These are phyloP conservation scores for Trachelus tabidus DNA, from an alignment of 2,888 invertebrate species.

Conservation along the genomic window DNA sequence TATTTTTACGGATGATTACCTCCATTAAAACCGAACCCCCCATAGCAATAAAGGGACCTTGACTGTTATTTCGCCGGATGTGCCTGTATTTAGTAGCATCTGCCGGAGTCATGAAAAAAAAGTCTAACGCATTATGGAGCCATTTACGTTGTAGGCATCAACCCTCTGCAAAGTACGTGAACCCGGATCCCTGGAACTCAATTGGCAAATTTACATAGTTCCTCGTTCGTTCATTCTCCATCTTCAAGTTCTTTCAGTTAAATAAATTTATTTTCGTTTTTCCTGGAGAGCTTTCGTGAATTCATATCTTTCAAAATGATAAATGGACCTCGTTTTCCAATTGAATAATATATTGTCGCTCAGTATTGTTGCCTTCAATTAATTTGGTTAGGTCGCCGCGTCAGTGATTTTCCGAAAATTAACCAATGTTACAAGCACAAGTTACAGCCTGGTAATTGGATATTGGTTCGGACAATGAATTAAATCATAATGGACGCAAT, in stretches of 20 bases:
- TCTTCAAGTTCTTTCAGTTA: too few relatives aligned
- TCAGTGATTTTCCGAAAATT: constrained; percentile 25
- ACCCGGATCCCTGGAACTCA: too few relatives aligned
- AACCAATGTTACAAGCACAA: constrained; percentile 25
- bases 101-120: neutral
- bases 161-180: too few relatives aligned
- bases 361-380: constrained; percentile 11
- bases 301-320: too few relatives aligned
- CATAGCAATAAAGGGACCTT: constrained; percentile 13
- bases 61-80: constrained; percentile 14
- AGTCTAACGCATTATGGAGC: constrained; percentile 9
- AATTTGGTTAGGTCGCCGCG: constrained; percentile 13
- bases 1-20: constrained; percentile 11
- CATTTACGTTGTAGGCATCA: too few relatives aligned
- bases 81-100: constrained; percentile 1
- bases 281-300: too few relatives aligned
- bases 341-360: too few relatives aligned
- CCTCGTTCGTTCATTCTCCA: too few relatives aligned
- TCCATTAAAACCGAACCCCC: constrained; percentile 8
- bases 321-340: too few relatives aligned
- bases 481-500: constrained; percentile 34
- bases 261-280: too few relatives aligned
- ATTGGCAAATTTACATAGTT: too few relatives aligned
- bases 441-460: constrained; percentile 13
- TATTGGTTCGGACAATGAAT: constrained; percentile 33